A percentile compares a stretch with the other conserved stretches of the same genome.
Conservation (phyloP, 2,113 vertebrate species). For the Eolophus roseicapilla region DNA sequence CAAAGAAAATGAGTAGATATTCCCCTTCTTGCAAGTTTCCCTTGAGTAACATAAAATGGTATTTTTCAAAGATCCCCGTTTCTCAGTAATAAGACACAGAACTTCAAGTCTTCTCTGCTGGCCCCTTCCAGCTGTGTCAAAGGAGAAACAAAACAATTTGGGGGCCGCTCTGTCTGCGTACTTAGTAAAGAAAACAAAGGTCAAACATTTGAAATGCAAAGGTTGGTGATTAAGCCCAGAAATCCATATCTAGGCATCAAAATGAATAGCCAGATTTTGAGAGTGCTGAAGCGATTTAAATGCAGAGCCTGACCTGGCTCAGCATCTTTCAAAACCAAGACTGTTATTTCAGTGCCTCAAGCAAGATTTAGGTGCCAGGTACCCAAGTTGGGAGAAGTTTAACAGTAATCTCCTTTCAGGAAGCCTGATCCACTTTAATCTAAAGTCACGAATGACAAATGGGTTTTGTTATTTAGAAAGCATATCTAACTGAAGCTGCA, state of each 20-base stretch:
- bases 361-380: slow-evolving; percentile 53
- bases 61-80: background rate
- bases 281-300: slow-evolving; percentile 42
- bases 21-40: background rate
- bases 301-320: slow-evolving; percentile 40
- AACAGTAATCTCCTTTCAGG: slow-evolving; percentile 37
- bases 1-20: slow-evolving; percentile 10
- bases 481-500: background rate
- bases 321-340: slow-evolving; percentile 43
- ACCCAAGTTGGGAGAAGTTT: slow-evolving; percentile 7
- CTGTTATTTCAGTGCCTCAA: slow-evolving; percentile 47
- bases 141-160: background rate
- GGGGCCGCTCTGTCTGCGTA: background rate
- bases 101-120: background rate
- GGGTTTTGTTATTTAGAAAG: background rate
- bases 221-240: slow-evolving; percentile 21
- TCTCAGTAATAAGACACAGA: background rate
- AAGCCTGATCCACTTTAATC: slow-evolving; percentile 17
- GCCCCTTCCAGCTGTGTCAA: background rate
- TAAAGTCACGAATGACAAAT: rapidly evolving
- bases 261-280: slow-evolving; percentile 37
- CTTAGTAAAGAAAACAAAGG: slow-evolving; percentile 44
- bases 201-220: slow-evolving; percentile 44
- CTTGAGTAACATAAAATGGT: background rate
- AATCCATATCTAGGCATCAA: slow-evolving; percentile 55